A percentile compares a stretch with the other conserved stretches of the same genome.
These are phyloP conservation scores for Anguilla marmorata DNA, from an alignment of 2,797 vertebrate species.

Conservation along the genomic window DNA sequence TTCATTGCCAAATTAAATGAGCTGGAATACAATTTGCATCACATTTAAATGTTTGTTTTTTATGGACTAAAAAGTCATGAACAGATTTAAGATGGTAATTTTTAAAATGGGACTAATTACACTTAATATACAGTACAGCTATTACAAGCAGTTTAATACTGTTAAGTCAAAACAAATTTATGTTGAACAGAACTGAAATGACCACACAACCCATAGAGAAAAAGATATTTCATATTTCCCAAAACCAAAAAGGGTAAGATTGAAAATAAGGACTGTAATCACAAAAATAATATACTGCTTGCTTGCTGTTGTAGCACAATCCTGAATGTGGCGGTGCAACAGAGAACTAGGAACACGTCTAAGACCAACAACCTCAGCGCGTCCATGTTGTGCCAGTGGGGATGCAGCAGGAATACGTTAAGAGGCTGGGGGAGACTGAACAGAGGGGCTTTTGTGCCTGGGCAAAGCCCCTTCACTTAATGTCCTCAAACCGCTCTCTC, in stretches of 20 bases:
- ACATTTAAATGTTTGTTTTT: not conserved
- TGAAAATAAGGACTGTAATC: not conserved
- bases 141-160: not conserved
- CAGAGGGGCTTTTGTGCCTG: conserved; percentile 25
- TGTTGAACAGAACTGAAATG: not conserved
- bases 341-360: not conserved
- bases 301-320: not conserved
- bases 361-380: not conserved
- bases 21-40: not conserved
- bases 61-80: not conserved
- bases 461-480: not conserved
- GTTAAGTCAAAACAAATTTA: not conserved
- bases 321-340: not conserved
- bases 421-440: not conserved
- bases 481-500: conserved; percentile 1
- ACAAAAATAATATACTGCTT: not conserved
- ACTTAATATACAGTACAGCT: not conserved
- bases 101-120: not conserved
- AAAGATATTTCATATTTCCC: not conserved
- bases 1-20: not conserved
- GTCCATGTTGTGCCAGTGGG: not conserved
- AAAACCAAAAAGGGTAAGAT: not conserved
- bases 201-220: not conserved
- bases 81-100: not conserved
- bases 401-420: not conserved